phyloP scores from a whole-genome alignment of 2,888 invertebrate species.

The Drosophila nr. perissopoda region DNA sequence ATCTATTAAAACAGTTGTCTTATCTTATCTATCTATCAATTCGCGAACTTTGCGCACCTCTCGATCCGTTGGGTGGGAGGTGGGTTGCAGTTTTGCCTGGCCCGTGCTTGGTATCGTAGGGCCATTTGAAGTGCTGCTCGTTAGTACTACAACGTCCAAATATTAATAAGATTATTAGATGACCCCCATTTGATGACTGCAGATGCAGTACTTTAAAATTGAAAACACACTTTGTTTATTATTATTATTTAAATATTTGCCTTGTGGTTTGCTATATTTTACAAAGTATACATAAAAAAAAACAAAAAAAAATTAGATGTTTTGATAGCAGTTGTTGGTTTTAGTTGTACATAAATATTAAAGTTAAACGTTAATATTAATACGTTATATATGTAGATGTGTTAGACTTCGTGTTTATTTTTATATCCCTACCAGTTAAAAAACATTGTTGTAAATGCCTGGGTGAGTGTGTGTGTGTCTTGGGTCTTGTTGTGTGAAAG shows the following conservation, averaged over 20 bases:
- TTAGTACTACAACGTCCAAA: no score
- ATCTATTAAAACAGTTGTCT: no score
- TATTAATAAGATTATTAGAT: background rate
- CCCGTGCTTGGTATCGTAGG: no score
- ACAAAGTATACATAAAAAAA: conserved; percentile 73
- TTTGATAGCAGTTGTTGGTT: conserved; percentile 52
- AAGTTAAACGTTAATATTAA: conserved; percentile 57
- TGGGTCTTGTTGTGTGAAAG: background rate
- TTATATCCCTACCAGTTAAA: conserved; percentile 45
- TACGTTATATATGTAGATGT: conserved; percentile 38
- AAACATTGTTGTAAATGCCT: conserved; percentile 53
- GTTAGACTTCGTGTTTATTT: conserved; percentile 34
- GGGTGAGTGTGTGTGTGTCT: conserved; percentile 21
- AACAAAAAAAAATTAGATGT: conserved; percentile 31
- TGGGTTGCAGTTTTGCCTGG: no score
- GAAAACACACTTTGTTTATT: conserved; percentile 44
- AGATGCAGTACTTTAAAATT: background rate
- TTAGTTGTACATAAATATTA: conserved; percentile 71
- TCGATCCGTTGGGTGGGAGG: no score
- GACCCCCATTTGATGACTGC: background rate
- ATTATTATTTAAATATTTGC: conserved; percentile 61
- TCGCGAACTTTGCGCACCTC: no score
- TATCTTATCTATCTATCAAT: no score
- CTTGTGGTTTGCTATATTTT: conserved; percentile 72
- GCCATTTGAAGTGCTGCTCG: no score